Evolutionary conservation across 2,888 invertebrate genomes (phyloP).

Genomic region (Zygothrica quintamaculata): DNA sequence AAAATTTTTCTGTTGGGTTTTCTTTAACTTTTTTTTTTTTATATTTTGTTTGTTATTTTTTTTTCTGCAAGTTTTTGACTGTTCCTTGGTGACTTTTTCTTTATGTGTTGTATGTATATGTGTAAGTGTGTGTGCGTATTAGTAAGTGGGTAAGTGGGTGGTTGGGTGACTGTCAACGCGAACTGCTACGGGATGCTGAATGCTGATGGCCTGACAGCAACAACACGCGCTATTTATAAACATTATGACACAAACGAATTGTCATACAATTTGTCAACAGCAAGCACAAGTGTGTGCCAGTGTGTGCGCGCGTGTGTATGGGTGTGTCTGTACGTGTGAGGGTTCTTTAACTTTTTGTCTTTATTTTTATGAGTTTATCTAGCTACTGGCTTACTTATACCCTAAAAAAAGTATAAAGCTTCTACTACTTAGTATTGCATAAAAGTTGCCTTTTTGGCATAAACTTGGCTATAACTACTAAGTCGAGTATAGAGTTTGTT

Average conservation of each 20-base stretch:
- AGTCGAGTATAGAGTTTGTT: too few relatives aligned
- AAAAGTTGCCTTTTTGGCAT: conserved; percentile 4
- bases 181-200: conserved; percentile 32
- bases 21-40: not conserved
- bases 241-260: conserved; percentile 81
- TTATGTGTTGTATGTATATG: conserved; percentile 7
- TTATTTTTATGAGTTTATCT: conserved; percentile 38
- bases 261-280: conserved; percentile 80
- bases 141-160: conserved; percentile 14
- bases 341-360: conserved; percentile 43
- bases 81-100: conserved; percentile 13
- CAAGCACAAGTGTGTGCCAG: conserved; percentile 42
- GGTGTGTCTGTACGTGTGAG: conserved; percentile 27
- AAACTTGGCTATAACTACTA: not conserved
- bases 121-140: conserved; percentile 11
- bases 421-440: not conserved
- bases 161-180: conserved; percentile 41
- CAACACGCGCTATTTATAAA: conserved; percentile 78
- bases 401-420: conserved; percentile 27
- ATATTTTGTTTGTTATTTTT: conserved; percentile 33
- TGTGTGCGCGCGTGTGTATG: conserved; percentile 15
- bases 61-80: conserved; percentile 66
- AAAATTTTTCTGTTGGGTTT: conserved; percentile 22
- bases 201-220: conserved; percentile 57
- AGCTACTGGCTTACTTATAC: conserved; percentile 42